phyloP scores from a whole-genome alignment of 2,113 vertebrate genomes.

The Gallinago jamesoni region DNA sequence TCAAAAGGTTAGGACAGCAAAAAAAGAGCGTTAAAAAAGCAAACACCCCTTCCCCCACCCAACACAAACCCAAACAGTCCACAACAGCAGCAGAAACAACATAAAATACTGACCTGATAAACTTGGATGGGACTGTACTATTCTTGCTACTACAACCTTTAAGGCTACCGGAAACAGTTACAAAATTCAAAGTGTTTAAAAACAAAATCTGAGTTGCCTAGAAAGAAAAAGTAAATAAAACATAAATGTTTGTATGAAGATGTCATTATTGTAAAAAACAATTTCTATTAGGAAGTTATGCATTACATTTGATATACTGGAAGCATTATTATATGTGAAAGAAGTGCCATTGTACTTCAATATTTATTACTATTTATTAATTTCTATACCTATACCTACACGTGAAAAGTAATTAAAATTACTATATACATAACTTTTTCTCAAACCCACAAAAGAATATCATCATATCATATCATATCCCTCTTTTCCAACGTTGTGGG shows the following conservation, averaged over 20 bases:
- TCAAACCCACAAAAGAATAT: background rate
- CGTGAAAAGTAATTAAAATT: background rate
- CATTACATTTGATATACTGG: background rate
- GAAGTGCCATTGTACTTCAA: background rate
- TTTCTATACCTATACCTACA: background rate
- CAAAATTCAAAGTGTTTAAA: constrained; percentile 87
- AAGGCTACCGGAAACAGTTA: constrained; percentile 81
- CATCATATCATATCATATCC: background rate
- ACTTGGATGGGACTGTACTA: constrained; percentile 76
- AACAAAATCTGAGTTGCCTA: constrained; percentile 92
- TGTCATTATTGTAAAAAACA: background rate
- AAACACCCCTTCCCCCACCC: no score
- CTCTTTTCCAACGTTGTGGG: background rate
- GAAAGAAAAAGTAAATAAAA: background rate
- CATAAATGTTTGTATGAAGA: background rate
- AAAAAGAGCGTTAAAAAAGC: background rate
- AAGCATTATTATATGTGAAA: background rate
- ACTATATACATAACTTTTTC: background rate
- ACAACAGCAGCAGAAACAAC: background rate
- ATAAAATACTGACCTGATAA: constrained; percentile 80
- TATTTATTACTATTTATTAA: background rate
- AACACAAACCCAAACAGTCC: background rate
- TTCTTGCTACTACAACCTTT: constrained; percentile 90
- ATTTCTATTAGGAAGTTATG: background rate
- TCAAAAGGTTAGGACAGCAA: background rate